A percentile compares a stretch with the other conserved stretches of the same genome.
Conservation (phyloP, 1,140 invertebrate genomes). For the Thaumatotibia leucotreta region DNA sequence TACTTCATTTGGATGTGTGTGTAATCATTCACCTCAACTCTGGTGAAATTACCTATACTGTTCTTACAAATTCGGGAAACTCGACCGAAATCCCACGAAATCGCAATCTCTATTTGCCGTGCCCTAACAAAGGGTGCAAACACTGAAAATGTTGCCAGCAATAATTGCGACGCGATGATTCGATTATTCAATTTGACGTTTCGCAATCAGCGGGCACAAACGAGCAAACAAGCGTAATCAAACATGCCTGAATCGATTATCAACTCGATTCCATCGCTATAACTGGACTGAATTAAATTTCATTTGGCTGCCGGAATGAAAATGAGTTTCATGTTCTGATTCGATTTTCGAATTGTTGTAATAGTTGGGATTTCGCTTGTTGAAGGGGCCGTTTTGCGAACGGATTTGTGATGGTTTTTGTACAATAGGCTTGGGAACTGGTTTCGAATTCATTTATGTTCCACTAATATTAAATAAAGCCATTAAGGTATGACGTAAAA, state of each 20-base stretch:
- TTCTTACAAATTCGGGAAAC: not conserved
- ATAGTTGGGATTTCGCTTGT: constrained; percentile 7
- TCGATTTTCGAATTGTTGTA: constrained; percentile 13
- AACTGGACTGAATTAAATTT: constrained; percentile 11
- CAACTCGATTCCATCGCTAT: constrained; percentile 27
- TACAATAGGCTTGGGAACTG: not conserved
- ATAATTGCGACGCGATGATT: constrained; percentile 57
- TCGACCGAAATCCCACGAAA: not conserved
- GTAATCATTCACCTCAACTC: not conserved
- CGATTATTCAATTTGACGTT: constrained; percentile 64
- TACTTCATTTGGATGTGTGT: no score
- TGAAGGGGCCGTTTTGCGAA: not conserved
- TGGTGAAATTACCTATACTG: no score
- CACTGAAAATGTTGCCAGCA: constrained; percentile 32
- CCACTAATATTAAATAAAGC: no score
- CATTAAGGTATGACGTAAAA: no score
- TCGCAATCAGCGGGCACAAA: constrained; percentile 62
- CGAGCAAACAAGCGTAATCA: constrained; percentile 53
- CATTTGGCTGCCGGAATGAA: constrained; percentile 11
- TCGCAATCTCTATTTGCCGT: constrained; percentile 1
- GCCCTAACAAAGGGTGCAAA: constrained; percentile 32
- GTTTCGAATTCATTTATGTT: not conserved
- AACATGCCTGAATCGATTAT: constrained; percentile 57
- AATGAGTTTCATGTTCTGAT: constrained; percentile 10
- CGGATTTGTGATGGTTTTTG: not conserved